Conservation (phyloP, 2,113 vertebrate genomes). For the Galbula dea region DNA sequence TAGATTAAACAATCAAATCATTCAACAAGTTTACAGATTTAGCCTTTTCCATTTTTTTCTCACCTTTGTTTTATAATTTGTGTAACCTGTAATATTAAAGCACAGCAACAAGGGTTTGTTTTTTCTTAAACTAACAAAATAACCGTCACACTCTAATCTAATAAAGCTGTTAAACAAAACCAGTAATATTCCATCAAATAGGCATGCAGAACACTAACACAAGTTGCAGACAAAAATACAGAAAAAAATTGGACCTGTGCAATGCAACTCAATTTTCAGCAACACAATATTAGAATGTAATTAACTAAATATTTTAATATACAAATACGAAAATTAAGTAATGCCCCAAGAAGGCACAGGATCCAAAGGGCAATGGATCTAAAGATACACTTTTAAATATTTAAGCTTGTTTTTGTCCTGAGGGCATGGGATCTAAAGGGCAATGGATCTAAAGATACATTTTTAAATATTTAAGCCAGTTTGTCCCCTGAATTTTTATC, state of each 20-base stretch:
- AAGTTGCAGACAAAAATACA: neutral
- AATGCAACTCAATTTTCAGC: neutral
- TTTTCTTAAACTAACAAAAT: neutral
- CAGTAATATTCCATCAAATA: neutral
- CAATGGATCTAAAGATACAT: constrained; percentile 6
- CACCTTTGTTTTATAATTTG: neutral
- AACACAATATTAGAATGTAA: neutral
- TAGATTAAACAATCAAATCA: neutral
- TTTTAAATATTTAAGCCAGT: constrained; percentile 25
- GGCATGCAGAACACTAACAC: neutral
- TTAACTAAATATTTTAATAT: constrained; percentile 1
- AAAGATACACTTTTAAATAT: neutral
- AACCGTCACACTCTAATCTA: neutral
- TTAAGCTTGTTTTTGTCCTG: neutral
- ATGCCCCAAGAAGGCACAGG: neutral
- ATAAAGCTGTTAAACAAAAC: neutral
- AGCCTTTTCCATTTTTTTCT: neutral
- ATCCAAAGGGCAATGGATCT: neutral
- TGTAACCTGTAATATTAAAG: neutral
- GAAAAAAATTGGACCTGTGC: neutral
- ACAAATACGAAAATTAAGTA: neutral
- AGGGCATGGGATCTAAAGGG: neutral
- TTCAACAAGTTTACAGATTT: neutral
- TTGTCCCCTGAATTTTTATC: constrained; percentile 17
- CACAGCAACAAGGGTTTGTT: neutral